Evolutionary conservation across 1,140 invertebrate genomes (phyloP).

Genomic region (Pinna nobilis): DNA sequence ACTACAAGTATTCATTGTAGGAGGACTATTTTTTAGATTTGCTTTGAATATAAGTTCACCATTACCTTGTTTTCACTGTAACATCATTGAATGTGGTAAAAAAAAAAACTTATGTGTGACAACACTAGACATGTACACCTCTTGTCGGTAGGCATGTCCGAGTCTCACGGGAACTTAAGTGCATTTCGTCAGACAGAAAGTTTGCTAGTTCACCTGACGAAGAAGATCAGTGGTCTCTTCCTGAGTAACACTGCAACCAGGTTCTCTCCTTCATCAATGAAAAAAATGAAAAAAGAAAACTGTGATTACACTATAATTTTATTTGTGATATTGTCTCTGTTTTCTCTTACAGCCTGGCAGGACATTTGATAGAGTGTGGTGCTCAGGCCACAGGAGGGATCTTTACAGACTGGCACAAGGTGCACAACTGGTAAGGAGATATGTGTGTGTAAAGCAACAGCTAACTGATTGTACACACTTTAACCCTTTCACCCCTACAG

Average conservation of each 20-base stretch:
- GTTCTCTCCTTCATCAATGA: no score
- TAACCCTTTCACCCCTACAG: no score
- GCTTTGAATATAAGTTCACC: no score
- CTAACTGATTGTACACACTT: no score
- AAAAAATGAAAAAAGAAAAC: background rate
- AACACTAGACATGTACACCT: no score
- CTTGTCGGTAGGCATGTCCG: no score
- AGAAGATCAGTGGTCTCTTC: background rate
- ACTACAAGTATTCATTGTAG: no score
- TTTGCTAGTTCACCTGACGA: background rate
- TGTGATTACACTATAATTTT: background rate
- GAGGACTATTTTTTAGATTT: no score
- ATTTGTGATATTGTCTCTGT: constrained; percentile 1
- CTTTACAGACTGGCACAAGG: constrained; percentile 77
- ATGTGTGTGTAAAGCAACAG: background rate
- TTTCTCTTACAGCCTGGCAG: constrained; percentile 73
- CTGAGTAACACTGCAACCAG: background rate
- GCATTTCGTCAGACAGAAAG: background rate
- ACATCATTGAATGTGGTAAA: no score
- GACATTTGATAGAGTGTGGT: constrained; percentile 79
- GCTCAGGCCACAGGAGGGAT: constrained; percentile 78
- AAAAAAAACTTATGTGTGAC: no score
- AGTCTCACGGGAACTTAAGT: no score
- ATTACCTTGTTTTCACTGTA: no score
- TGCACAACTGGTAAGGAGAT: constrained; percentile 74